Percentiles rank a stretch among this genome's conserved stretches.
These are phyloP conservation scores for Poecilus cupreus DNA, from an alignment of 2,888 invertebrate genomes.

Conservation along the genomic window DNA sequence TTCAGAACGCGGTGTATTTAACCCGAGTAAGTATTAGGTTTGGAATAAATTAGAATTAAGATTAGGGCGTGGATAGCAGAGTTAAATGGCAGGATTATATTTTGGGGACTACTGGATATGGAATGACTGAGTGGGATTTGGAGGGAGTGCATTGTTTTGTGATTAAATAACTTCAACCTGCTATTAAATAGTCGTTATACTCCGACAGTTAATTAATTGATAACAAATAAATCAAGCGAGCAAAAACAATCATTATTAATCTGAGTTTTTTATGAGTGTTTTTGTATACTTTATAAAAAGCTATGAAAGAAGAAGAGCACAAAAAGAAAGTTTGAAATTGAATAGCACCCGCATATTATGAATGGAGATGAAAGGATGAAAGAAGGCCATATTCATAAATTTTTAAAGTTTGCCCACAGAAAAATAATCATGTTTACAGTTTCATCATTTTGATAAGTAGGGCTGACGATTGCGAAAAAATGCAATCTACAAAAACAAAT, in stretches of 20 bases:
- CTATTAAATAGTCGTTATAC: conserved; percentile 13
- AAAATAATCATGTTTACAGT: conserved; percentile 8
- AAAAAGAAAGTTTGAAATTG: neutral
- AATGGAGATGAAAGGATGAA: neutral
- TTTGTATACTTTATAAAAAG: neutral
- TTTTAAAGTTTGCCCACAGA: conserved; percentile 27
- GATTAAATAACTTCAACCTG: neutral
- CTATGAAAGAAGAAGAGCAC: neutral
- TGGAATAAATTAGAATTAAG: conserved; percentile 29
- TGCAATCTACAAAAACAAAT: conserved; percentile 9
- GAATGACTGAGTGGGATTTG: neutral
- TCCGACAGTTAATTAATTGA: neutral
- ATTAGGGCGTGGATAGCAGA: neutral
- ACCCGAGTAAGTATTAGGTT: conserved; percentile 13
- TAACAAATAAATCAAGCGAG: neutral
- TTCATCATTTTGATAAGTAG: neutral
- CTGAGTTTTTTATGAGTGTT: neutral
- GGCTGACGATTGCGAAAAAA: neutral
- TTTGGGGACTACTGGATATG: neutral
- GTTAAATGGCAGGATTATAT: neutral
- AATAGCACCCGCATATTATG: neutral
- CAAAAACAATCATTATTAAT: neutral
- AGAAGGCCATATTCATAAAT: conserved; percentile 13
- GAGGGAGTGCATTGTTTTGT: neutral
- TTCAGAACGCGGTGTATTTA: conserved; percentile 4